A percentile compares a stretch with the other conserved stretches of the same genome.
These are phyloP conservation scores for Cygnus buccinator DNA, from an alignment of 2,113 vertebrate genomes.

Conservation along the genomic window DNA sequence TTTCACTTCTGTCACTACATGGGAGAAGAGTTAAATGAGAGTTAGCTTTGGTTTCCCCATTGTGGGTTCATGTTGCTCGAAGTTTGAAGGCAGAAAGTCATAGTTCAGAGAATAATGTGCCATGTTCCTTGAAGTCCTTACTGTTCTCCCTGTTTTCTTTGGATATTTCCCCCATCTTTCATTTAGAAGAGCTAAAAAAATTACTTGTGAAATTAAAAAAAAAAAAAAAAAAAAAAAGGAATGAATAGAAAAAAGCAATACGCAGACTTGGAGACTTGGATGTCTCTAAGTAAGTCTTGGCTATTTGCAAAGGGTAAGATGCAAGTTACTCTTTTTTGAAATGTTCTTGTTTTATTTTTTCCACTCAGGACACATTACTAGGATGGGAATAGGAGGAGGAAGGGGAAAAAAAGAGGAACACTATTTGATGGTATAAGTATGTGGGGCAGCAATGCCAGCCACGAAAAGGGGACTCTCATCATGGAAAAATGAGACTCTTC, in stretches of 20 bases:
- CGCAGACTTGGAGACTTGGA: not conserved
- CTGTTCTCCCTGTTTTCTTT: not conserved
- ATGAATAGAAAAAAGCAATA: not conserved
- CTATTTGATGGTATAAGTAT: not conserved
- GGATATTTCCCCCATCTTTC: not conserved
- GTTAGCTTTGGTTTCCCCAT: not conserved
- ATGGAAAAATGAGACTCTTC: constrained; percentile 20
- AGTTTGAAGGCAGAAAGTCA: not conserved
- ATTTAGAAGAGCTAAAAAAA: not conserved
- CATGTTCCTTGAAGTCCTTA: not conserved
- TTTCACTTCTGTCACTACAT: not conserved
- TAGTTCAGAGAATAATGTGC: not conserved
- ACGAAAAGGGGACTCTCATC: not conserved
- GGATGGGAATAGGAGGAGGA: not conserved
- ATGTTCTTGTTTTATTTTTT: constrained; percentile 12
- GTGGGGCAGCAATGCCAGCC: not conserved
- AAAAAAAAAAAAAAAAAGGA: not conserved
- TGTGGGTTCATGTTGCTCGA: not conserved
- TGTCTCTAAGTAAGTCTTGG: not conserved
- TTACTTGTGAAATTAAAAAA: not conserved
- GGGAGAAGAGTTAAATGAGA: not conserved
- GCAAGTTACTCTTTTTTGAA: not conserved
- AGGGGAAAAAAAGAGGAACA: not conserved
- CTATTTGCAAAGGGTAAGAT: not conserved
- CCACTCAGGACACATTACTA: not conserved